Evolutionary conservation across 2,888 invertebrate species (phyloP).

Genomic region (Microchrysa polita): DNA sequence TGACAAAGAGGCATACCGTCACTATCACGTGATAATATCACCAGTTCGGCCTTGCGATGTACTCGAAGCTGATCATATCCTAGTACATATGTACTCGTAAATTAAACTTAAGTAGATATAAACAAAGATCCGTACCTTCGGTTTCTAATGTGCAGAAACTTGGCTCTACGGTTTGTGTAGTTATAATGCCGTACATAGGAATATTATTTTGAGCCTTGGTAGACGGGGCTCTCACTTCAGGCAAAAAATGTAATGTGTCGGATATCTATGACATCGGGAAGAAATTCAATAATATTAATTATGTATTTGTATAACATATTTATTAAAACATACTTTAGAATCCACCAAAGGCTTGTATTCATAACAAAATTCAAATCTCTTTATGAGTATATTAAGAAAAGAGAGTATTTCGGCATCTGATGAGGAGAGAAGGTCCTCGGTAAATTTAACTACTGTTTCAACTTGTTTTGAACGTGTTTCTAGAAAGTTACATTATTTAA

Average conservation of each 20-base stretch:
- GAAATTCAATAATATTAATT: too few species aligned
- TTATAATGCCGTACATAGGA: constrained; percentile 68
- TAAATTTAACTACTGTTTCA: constrained; percentile 70
- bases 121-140: constrained; percentile 54
- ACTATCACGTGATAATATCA: constrained; percentile 71
- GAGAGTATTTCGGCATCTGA: constrained; percentile 78
- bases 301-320: neutral
- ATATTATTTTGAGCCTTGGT: constrained; percentile 63
- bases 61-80: constrained; percentile 67
- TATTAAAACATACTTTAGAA: constrained; percentile 56
- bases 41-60: constrained; percentile 70
- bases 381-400: constrained; percentile 72
- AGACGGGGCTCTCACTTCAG: constrained; percentile 66
- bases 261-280: constrained; percentile 58
- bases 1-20: constrained; percentile 73
- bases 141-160: constrained; percentile 69
- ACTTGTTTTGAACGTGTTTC: constrained; percentile 69
- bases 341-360: constrained; percentile 67
- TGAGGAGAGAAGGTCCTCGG: constrained; percentile 73
- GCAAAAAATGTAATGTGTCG: constrained; percentile 68
- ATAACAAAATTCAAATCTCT: constrained; percentile 72
- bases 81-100: too few species aligned
- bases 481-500: too few species aligned
- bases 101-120: too few species aligned
- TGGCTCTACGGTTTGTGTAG: constrained; percentile 73